phyloP scores from a whole-genome alignment of 2,888 invertebrate genomes.

The Lithophane socia region DNA sequence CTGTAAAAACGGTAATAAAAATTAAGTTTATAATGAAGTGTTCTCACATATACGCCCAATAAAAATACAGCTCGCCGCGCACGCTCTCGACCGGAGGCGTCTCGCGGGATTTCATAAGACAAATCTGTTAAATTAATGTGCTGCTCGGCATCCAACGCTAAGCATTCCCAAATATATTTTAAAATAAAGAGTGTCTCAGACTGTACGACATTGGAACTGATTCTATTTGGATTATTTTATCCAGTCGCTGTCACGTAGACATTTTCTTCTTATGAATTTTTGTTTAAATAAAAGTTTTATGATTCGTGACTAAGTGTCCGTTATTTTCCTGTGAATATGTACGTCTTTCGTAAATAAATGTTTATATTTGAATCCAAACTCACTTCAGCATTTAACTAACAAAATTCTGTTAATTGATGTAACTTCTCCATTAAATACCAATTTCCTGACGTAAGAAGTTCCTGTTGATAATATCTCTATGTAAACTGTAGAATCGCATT shows the following conservation, averaged over 20 bases:
- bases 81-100: constrained; percentile 59
- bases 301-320: constrained; percentile 46
- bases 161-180: constrained; percentile 80
- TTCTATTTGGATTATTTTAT: constrained; percentile 76
- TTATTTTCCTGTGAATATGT: constrained; percentile 49
- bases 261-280: constrained; percentile 51
- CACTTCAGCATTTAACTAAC: constrained; percentile 14
- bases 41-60: constrained; percentile 55
- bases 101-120: constrained; percentile 75
- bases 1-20: constrained; percentile 45
- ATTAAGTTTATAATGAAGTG: constrained; percentile 48
- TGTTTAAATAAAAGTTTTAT: constrained; percentile 54
- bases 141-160: constrained; percentile 70
- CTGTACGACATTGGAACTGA: constrained; percentile 72
- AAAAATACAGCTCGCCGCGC: constrained; percentile 58
- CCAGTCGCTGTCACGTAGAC: constrained; percentile 74
- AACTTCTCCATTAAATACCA: constrained; percentile 38
- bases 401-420: constrained; percentile 31
- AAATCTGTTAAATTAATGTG: constrained; percentile 76
- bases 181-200: constrained; percentile 74
- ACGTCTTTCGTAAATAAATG: constrained; percentile 27
- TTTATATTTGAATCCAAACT: constrained; percentile 41
- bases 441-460: constrained; percentile 52
- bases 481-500: constrained; percentile 45
- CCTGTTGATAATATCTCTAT: constrained; percentile 53